Percentiles rank a stretch among this genome's conserved stretches.
Conservation (phyloP, 2,888 invertebrate species). For the Lymantria dispar region DNA sequence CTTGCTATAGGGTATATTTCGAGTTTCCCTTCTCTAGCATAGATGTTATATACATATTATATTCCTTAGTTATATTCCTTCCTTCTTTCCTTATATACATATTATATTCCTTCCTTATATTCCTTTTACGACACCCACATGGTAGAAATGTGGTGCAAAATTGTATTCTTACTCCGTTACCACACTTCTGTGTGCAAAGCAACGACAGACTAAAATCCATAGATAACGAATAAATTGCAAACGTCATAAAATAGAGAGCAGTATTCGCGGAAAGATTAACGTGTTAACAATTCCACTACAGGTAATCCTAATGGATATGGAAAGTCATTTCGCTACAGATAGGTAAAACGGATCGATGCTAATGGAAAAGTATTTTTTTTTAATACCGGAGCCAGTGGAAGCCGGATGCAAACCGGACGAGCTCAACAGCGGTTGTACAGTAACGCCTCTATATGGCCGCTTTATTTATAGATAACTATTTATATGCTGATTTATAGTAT, state of each 20-base stretch:
- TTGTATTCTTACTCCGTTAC: too few species aligned
- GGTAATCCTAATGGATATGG: slow-evolving; percentile 43
- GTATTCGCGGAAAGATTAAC: background rate
- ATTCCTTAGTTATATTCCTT: too few species aligned
- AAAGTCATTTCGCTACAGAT: slow-evolving; percentile 5
- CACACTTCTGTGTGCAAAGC: too few species aligned
- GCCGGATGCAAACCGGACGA: slow-evolving; percentile 39
- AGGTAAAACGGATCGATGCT: slow-evolving; percentile 30
- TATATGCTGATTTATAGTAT: background rate
- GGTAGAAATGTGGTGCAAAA: too few species aligned
- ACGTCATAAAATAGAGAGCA: background rate
- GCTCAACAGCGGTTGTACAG: slow-evolving; percentile 37
- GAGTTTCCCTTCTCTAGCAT: too few species aligned
- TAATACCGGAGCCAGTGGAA: slow-evolving; percentile 33
- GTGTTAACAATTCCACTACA: slow-evolving; percentile 18
- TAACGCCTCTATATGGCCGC: background rate
- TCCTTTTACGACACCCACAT: too few species aligned
- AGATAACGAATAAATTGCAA: too few species aligned
- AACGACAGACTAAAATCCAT: too few species aligned
- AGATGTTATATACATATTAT: too few species aligned
- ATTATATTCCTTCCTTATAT: too few species aligned
- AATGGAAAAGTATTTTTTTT: slow-evolving; percentile 50
- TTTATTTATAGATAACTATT: background rate
- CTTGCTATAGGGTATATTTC: too few species aligned
- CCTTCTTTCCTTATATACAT: too few species aligned